Evolutionary conservation across 2,113 vertebrate species (phyloP).

Genomic region (Hepsetus odoe): DNA sequence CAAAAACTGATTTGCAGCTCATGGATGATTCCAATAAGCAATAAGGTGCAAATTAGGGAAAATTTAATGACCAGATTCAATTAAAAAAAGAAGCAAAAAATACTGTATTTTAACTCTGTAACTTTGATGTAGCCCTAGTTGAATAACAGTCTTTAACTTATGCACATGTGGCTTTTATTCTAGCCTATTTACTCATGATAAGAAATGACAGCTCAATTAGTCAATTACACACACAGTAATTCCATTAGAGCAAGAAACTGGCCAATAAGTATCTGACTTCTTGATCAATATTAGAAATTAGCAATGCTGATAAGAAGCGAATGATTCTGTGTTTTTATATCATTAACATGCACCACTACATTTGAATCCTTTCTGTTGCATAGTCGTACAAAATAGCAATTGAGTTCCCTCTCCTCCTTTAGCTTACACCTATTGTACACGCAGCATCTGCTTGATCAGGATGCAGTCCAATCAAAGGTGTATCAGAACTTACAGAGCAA

Average conservation of each 20-base stretch:
- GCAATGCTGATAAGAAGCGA: conserved; percentile 19
- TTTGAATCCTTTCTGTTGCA: conserved; percentile 59
- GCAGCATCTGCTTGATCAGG: not conserved
- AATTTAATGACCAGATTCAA: not conserved
- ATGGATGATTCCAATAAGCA: not conserved
- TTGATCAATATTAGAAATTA: conserved; percentile 18
- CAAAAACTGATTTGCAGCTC: not conserved
- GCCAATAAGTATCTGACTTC: conserved; percentile 4
- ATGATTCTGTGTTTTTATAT: conserved; percentile 23
- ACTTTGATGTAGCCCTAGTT: not conserved
- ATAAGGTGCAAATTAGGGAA: not conserved
- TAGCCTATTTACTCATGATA: not conserved
- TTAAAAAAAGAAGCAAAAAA: too few relatives aligned
- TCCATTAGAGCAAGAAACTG: not conserved
- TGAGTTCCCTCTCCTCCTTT: conserved; percentile 42
- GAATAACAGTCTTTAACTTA: not conserved
- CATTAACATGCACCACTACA: conserved; percentile 30
- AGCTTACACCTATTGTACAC: conserved; percentile 41
- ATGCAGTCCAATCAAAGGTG: not conserved
- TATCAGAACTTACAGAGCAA: not conserved
- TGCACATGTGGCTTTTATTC: not conserved
- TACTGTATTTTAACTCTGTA: not conserved
- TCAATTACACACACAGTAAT: conserved; percentile 20
- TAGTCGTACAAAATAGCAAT: conserved; percentile 63
- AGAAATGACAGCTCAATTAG: not conserved